Conservation (phyloP, 1,140 invertebrate species). For the Eupeodes corollae region DNA sequence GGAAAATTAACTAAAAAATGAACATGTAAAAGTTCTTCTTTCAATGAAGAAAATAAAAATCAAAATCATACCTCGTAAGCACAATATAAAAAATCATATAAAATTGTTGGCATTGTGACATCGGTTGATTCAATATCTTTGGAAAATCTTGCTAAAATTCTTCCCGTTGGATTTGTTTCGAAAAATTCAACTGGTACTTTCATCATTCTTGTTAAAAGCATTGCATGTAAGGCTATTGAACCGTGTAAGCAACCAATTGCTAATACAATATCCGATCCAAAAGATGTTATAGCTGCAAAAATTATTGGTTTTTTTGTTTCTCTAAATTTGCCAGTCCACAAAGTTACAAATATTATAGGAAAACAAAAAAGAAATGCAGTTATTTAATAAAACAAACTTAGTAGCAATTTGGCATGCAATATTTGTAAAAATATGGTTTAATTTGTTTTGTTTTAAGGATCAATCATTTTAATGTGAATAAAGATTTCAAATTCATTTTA, state of each 20-base stretch:
- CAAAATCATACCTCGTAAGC: constrained; percentile 5
- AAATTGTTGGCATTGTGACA: constrained; percentile 42
- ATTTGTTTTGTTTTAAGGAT: too few species aligned
- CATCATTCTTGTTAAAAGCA: constrained; percentile 64
- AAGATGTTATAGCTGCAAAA: constrained; percentile 50
- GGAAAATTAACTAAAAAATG: too few species aligned
- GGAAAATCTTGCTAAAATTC: constrained; percentile 57
- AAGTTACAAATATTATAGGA: background rate
- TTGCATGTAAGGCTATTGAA: constrained; percentile 59
- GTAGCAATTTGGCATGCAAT: too few species aligned
- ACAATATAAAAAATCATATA: background rate
- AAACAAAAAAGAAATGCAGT: background rate
- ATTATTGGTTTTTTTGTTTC: background rate
- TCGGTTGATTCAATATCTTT: constrained; percentile 57
- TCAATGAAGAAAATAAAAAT: background rate
- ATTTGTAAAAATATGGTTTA: too few species aligned
- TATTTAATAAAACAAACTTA: too few species aligned
- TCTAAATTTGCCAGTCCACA: too few species aligned
- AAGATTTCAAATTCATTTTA: too few species aligned
- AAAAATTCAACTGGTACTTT: constrained; percentile 69
- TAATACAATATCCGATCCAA: constrained; percentile 57
- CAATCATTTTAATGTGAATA: too few species aligned
- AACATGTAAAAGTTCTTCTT: too few species aligned
- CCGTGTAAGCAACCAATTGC: constrained; percentile 61
- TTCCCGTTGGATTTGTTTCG: constrained; percentile 58